Conservation (phyloP, 2,888 invertebrate genomes). For the Ophraella communa region DNA sequence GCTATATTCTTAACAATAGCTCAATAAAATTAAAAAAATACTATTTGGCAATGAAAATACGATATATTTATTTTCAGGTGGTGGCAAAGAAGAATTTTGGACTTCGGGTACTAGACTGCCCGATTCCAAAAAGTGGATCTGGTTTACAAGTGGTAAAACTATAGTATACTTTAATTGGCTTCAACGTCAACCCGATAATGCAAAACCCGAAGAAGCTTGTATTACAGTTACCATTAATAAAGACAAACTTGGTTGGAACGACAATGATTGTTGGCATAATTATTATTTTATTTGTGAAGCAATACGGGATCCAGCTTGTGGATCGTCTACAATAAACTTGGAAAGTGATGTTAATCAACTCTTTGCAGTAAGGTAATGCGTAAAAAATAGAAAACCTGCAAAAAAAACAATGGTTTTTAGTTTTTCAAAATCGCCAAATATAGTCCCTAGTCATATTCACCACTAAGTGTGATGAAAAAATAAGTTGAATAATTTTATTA, state of each 20-base stretch:
- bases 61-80: not conserved
- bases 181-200: not conserved
- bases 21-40: too few relatives aligned
- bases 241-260: not conserved
- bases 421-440: too few relatives aligned
- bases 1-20: too few relatives aligned
- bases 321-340: not conserved
- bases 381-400: too few relatives aligned
- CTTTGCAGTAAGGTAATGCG: not conserved
- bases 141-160: conserved; percentile 8
- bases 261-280: conserved; percentile 1
- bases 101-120: conserved; percentile 7
- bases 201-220: not conserved
- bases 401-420: too few relatives aligned
- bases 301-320: not conserved
- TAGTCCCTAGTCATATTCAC: too few relatives aligned
- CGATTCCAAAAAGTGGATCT: conserved; percentile 2
- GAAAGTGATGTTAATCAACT: not conserved
- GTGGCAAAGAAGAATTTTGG: not conserved
- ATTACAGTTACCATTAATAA: not conserved
- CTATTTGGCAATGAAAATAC: not conserved
- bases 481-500: too few relatives aligned
- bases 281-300: conserved; percentile 7
- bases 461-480: too few relatives aligned
- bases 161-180: not conserved